Evolutionary conservation across 2,113 vertebrate genomes (phyloP), one percentile per base, ranked within the genome.

Genomic region (Agapornis roseicollis): DNA sequence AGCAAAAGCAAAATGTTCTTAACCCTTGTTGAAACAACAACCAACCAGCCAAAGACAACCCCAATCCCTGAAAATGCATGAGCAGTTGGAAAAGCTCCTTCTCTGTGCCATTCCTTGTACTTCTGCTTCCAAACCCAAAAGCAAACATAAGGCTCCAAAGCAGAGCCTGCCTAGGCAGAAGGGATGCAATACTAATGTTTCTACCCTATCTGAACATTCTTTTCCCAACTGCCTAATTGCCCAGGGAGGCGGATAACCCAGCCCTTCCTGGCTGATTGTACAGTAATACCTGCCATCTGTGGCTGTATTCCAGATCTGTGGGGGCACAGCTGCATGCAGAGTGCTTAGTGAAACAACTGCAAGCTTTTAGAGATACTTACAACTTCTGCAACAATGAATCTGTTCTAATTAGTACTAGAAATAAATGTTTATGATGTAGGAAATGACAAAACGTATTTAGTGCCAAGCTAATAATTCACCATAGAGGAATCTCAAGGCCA

Each of bases 381-480:
- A 80, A 88, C 89, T 94, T 78, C 89, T 90, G 87, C 78, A 71
- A 74, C 90, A 91, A 93, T 91, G 76, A 93, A 94, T 95, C 93
- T 87, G 79, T 74, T 80, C 85, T 90, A 96, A 96, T 97, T 96
- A 95, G 89, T 76, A 29, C 61, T 85, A 41, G 80, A 81, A 95
- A 88, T 86, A 94, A 94, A 95, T 46, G 86, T 83, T 94, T 95
- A 96, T 91, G 92, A 77, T 91, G 87, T 78, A 66, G 87, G 85
- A 77, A 89, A 92, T 85, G 92, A 89, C 91, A 96, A 83, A 95
- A 80, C 46, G 68, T 85, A 90, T 95, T 92, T 96, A 89, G 87
- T 87, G 77, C 81, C 83, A 16, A 49, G 70, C 33, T 91, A 91
- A 85, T 92, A 96, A 95, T 42, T 96, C 89, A 91, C 73, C 4